Conservation (phyloP, 1,140 invertebrate genomes). For the Scaptomyza montana region DNA sequence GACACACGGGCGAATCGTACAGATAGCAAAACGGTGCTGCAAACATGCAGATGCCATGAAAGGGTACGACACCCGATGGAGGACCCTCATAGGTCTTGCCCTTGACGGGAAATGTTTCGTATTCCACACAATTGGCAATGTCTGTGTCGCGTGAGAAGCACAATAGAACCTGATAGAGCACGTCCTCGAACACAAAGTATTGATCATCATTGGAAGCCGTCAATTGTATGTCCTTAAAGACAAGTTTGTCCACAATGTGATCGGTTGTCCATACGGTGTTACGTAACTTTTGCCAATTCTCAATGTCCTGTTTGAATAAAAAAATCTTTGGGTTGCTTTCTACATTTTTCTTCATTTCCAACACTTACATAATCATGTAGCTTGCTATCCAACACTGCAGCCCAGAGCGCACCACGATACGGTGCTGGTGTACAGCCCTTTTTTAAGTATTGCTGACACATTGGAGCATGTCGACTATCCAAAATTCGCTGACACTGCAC, state of each 20-base stretch:
- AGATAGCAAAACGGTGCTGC: slow-evolving; percentile 97
- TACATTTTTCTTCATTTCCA: no score
- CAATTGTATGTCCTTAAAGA: slow-evolving; percentile 97
- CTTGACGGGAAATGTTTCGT: slow-evolving; percentile 88
- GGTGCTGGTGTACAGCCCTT: slow-evolving; percentile 79
- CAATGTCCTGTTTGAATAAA: slow-evolving; percentile 86
- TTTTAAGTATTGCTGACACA: slow-evolving; percentile 81
- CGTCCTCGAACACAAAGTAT: slow-evolving; percentile 99
- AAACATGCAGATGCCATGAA: slow-evolving; percentile 99
- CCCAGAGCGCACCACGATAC: slow-evolving; percentile 77
- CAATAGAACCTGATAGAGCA: slow-evolving; percentile 97
- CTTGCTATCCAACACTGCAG: slow-evolving; percentile 77
- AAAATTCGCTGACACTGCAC: slow-evolving; percentile 75
- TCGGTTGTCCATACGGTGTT: slow-evolving; percentile 94
- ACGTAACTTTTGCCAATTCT: slow-evolving; percentile 93
- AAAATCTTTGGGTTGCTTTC: not conserved
- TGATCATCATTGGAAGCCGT: slow-evolving; percentile 98
- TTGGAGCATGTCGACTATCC: slow-evolving; percentile 69
- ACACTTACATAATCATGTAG: slow-evolving; percentile 71
- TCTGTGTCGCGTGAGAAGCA: slow-evolving; percentile 96
- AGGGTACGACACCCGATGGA: slow-evolving; percentile 97
- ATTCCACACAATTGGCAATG: slow-evolving; percentile 88
- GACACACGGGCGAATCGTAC: slow-evolving; percentile 92
- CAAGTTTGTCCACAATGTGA: slow-evolving; percentile 95
- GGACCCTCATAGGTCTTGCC: slow-evolving; percentile 90